Evolutionary conservation across 2,888 invertebrate genomes (phyloP), one percentile per base, ranked within the genome.

Genomic region (Dynastes maya): DNA sequence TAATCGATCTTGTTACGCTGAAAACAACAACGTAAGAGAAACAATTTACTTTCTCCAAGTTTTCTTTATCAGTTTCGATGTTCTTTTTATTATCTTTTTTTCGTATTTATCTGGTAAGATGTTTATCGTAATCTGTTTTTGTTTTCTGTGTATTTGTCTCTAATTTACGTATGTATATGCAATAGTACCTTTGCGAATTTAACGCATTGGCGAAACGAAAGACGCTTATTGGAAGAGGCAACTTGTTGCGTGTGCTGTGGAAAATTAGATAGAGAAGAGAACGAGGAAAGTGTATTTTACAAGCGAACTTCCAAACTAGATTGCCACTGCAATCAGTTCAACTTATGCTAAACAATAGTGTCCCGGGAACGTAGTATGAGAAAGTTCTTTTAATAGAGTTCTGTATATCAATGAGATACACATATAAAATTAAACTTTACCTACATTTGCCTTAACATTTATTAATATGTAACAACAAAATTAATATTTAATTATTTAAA

Each of bases 181-280:
- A 45, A 45, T 11, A 45, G 11, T 8, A 11, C 2, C 13, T 29
- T n/a, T 2, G 63, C 11, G 11, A 32, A n/a, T 32, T 13, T 29
- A 2, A 13, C 9, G 4, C 32, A 9, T 11, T 29, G 2, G 32
- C 11, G 11, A 32, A 63, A 13, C 2, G 63, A 45, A 22, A n/a
- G 13, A 51, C 5, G 13, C 49, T 68, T 68, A 68, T 45, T 11
- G 22, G 22, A 8, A 13, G 13, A 61, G 45, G 27, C 72, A 74
- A 74, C 72, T 74, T 74, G 72, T 74, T 74, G 72, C 72, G 22
- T 74, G 61, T 40, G 1, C 40, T 13, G 63, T n/a, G 13, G 29
- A 63, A 32, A 63, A 63, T 63, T 63, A 29, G 13, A 63, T 32
- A 2, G 1, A 53, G 53, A 37, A 8, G 22, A 63, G 11, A 63